A percentile compares a stretch with the other conserved stretches of the same genome.
Evolutionary conservation across 2,888 invertebrate genomes (phyloP).

Genomic region (Drosophila anceps): DNA sequence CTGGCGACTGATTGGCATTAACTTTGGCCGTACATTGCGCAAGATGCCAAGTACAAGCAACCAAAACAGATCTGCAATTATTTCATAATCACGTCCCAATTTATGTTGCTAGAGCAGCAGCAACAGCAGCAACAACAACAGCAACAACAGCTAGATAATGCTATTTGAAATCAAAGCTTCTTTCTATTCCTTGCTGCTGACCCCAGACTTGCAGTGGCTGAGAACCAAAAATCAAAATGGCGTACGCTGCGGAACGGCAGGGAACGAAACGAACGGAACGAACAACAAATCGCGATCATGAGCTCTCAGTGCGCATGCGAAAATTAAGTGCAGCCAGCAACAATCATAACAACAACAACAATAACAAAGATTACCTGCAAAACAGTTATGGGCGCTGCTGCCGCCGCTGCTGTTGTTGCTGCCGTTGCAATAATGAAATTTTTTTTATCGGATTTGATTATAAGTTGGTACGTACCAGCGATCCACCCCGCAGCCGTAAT

Average conservation of each 20-base stretch:
- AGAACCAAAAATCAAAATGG: slow-evolving; percentile 74
- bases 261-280: slow-evolving; percentile 51
- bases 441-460: slow-evolving; percentile 80
- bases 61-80: slow-evolving; percentile 71
- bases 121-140: slow-evolving; percentile 21
- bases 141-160: slow-evolving; percentile 36
- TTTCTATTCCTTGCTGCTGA: slow-evolving; percentile 76
- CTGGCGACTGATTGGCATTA: slow-evolving; percentile 52
- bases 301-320: slow-evolving; percentile 78
- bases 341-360: slow-evolving; percentile 75
- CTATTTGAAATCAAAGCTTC: slow-evolving; percentile 78
- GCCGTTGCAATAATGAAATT: slow-evolving; percentile 74
- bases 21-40: slow-evolving; percentile 57
- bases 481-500: slow-evolving; percentile 74
- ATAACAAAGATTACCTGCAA: slow-evolving; percentile 73
- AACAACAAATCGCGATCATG: slow-evolving; percentile 80
- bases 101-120: slow-evolving; percentile 68
- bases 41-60: slow-evolving; percentile 65
- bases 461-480: slow-evolving; percentile 68
- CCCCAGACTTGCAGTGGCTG: slow-evolving; percentile 65
- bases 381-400: slow-evolving; percentile 70
- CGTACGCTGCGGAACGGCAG: slow-evolving; percentile 49
- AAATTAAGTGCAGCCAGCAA: slow-evolving; percentile 79
- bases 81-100: slow-evolving; percentile 83
- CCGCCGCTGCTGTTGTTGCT: slow-evolving; percentile 39